Base-by-base conservation (phyloP, 2,797 vertebrate genomes). In the Xyrichtys novacula region DNA sequence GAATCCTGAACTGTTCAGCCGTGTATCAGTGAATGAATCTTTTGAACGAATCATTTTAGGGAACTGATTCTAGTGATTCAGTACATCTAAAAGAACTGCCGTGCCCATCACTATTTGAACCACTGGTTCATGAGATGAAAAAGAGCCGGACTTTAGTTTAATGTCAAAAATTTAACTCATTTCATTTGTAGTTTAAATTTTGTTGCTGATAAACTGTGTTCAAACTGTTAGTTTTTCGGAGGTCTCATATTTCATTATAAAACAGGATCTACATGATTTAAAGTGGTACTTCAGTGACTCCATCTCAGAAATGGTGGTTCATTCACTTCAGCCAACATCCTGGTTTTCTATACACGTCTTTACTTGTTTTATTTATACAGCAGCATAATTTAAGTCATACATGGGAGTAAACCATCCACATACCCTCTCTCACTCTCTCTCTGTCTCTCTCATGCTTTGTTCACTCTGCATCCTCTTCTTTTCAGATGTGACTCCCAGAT, bases 401-500 rank as follows among this genome's bases (percentile, higher is more conserved):
- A 52, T 54, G 9, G 19, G 31, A 16, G 53, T 29, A 57, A 75
- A 46, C 34, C 32, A 44, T 46, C 14, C 19, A 32, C 38, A 17
- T 44, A 38, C 26, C 52, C 44, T 44, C 19, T 22, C 23, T 26
- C 44, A 40, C 44, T 44, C 38, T 46, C 65, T 25, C 46, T 44
- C 25, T 43, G 32, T 25, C n/a, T 38, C 47, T 40, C 32, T 25
- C 32, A 32, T 28, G 11, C 56, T 17, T 39, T 31, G 44, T 46
- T 66, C 22, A 53, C 29, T 58, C 53, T 16, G 22, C 54, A 65
- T 77, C 72, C 68, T 70, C 65, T 34, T 59, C 39, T 65, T 57
- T 44, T 79, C 47, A 76, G 76, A 88, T 71, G 78, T 72, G 64
- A 78, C 50, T 80, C 73, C 80, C 69, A 71, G 64, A 62, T 80